phyloP scores from a whole-genome alignment of 2,113 vertebrate genomes.

The Sisor rabdophorus region DNA sequence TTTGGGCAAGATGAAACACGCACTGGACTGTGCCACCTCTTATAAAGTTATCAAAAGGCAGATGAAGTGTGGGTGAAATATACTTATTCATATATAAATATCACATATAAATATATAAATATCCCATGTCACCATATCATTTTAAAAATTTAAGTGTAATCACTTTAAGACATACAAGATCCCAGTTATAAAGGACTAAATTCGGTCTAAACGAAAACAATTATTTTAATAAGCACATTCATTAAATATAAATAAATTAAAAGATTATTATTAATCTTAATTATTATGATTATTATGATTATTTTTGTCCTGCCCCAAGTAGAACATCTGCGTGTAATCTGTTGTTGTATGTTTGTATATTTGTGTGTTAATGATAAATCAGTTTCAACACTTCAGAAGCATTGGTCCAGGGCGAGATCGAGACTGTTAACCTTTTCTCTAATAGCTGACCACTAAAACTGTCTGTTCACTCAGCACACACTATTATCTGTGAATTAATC shows the following conservation, averaged over 20 bases:
- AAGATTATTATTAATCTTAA: no score
- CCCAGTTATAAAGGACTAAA: neutral
- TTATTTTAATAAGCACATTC: no score
- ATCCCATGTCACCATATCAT: no score
- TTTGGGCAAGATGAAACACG: constrained; percentile 42
- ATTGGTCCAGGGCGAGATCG: constrained; percentile 32
- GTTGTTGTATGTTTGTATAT: constrained; percentile 2
- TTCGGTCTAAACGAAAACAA: neutral
- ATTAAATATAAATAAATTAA: no score
- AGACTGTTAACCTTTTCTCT: constrained; percentile 45
- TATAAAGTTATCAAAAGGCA: constrained; percentile 5
- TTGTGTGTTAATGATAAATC: constrained; percentile 49
- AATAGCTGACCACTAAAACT: constrained; percentile 49
- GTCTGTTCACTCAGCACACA: constrained; percentile 39
- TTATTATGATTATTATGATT: no score
- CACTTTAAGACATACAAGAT: neutral
- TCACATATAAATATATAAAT: no score
- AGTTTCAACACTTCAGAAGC: constrained; percentile 41
- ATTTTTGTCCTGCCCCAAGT: neutral
- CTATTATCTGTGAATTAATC: constrained; percentile 54
- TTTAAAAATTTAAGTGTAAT: neutral
- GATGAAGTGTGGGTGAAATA: neutral
- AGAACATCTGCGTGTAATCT: neutral
- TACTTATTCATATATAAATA: neutral
- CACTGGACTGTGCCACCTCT: constrained; percentile 26